Evolutionary conservation across 2,888 invertebrate species (phyloP), one percentile per base, ranked within the genome.

Genomic region (Malthinus flaveolus): DNA sequence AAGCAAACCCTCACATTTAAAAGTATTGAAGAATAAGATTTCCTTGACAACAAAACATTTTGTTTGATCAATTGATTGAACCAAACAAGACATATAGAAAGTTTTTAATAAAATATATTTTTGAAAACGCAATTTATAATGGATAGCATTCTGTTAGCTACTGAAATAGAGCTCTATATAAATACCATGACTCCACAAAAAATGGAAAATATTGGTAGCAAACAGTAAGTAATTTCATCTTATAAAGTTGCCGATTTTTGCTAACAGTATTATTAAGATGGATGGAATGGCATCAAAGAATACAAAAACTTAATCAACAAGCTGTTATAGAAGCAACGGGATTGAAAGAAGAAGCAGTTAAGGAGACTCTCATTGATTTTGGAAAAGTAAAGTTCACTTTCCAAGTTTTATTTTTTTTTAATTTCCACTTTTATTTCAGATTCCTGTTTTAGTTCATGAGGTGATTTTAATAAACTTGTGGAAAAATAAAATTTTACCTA

Each of bases 231-330:
- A 45, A 36, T 10, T 10, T 5, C 1, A 42, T 13, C n/a, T n/a
- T n/a, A n/a, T n/a, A 23, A 23, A 3, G 23, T 3, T 5, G 5
- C 2, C 5, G 2, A 23, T 23, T 23, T 23, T 23, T 23, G 2
- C 2, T 23, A 23, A 23, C 12, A 23, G 8, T 7, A 1, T 39
- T 37, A 63, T 68, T 32, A 51, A 91, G 89, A 50, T 93, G 93
- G 93, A 79, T 91, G 45, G 89, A 91, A 67, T 87, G 86, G 79
- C 95, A 95, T 73, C 88, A 92, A 73, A 84, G 89, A 68, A 75
- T 95, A 7, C 90, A 94, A 71, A 91, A 93, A 75, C 75, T 96
- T 8, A 92, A 92, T 71, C 93, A 95, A 77, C 93, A 95, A 80
- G 93, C 93, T 1, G 85, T 91, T 39, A 75, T 93, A 37, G 94